A percentile compares a stretch with the other conserved stretches of the same genome.
Conservation (phyloP, 2,113 vertebrate genomes). For the Apus apus region DNA sequence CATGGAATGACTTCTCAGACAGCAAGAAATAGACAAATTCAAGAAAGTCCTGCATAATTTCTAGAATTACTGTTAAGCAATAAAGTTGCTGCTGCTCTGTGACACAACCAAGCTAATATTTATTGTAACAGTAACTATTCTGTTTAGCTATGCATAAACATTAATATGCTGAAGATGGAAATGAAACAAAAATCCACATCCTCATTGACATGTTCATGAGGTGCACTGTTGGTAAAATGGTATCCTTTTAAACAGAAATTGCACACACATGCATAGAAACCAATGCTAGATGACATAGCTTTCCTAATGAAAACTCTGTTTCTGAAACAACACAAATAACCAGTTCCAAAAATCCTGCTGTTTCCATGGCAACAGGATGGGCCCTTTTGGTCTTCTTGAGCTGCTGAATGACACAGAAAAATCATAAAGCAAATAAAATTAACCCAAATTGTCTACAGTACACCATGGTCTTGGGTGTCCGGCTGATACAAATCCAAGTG, state of each 20-base stretch:
- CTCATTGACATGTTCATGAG: slow-evolving; percentile 42
- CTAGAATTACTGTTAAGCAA: not conserved
- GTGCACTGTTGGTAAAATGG: slow-evolving; percentile 57
- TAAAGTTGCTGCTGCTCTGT: slow-evolving; percentile 17
- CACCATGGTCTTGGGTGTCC: not conserved
- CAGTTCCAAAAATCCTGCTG: not conserved
- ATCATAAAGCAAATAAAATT: slow-evolving; percentile 19
- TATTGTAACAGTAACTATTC: not conserved
- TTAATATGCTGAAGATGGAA: slow-evolving; percentile 11
- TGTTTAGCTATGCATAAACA: not conserved
- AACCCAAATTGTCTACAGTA: not conserved
- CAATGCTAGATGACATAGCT: not conserved
- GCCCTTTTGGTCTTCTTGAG: not conserved
- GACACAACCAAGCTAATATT: not conserved
- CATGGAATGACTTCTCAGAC: not conserved
- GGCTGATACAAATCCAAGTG: not conserved
- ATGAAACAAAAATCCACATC: slow-evolving; percentile 15
- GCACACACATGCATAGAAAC: slow-evolving; percentile 31
- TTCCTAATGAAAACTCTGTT: slow-evolving; percentile 7
- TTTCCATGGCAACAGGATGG: not conserved
- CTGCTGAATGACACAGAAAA: slow-evolving; percentile 43
- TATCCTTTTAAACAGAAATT: slow-evolving; percentile 17
- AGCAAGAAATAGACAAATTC: not conserved
- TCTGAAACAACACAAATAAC: not conserved
- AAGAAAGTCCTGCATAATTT: not conserved